Conservation (phyloP, 2,797 vertebrate species). For the Pseudochaenichthys georgianus region DNA sequence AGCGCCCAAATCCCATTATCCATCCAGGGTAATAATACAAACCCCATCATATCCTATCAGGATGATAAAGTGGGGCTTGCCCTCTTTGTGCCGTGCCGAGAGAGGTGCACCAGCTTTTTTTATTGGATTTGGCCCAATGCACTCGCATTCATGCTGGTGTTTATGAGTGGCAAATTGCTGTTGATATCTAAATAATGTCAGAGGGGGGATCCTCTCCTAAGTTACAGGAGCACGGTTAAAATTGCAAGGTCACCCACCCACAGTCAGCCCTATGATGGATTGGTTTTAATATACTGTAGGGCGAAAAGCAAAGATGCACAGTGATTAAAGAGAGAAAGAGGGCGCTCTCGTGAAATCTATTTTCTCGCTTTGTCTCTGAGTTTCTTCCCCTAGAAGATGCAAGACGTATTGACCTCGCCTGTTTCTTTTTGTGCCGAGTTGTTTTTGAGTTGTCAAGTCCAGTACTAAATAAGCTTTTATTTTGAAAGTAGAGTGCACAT, state of each 20-base stretch:
- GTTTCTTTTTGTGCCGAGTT: constrained; percentile 21
- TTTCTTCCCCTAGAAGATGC: constrained; percentile 21
- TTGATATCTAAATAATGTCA: constrained; percentile 81
- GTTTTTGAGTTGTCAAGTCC: constrained; percentile 38
- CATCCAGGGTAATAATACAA: constrained; percentile 74
- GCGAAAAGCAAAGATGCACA: constrained; percentile 70
- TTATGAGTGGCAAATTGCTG: constrained; percentile 80
- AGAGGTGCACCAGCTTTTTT: constrained; percentile 64
- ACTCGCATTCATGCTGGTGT: constrained; percentile 64
- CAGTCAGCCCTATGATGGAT: constrained; percentile 83
- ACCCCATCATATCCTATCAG: constrained; percentile 75
- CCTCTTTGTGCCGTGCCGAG: constrained; percentile 50
- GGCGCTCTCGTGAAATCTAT: constrained; percentile 53
- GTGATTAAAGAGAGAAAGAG: constrained; percentile 73
- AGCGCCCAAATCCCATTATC: constrained; percentile 76
- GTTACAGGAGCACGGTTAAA: constrained; percentile 55
- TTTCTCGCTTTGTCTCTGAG: constrained; percentile 44
- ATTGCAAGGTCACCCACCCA: constrained; percentile 40
- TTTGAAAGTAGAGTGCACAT: constrained; percentile 25
- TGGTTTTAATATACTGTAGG: constrained; percentile 81
- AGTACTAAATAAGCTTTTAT: constrained; percentile 13
- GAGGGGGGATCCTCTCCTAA: constrained; percentile 43
- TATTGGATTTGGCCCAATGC: constrained; percentile 76
- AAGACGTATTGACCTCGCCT: constrained; percentile 22
- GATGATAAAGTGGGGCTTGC: constrained; percentile 72